Percentiles rank a stretch among this genome's conserved stretches.
These are phyloP conservation scores for Amphibalanus amphitrite DNA, from an alignment of 1,140 invertebrate species.

Conservation along the genomic window DNA sequence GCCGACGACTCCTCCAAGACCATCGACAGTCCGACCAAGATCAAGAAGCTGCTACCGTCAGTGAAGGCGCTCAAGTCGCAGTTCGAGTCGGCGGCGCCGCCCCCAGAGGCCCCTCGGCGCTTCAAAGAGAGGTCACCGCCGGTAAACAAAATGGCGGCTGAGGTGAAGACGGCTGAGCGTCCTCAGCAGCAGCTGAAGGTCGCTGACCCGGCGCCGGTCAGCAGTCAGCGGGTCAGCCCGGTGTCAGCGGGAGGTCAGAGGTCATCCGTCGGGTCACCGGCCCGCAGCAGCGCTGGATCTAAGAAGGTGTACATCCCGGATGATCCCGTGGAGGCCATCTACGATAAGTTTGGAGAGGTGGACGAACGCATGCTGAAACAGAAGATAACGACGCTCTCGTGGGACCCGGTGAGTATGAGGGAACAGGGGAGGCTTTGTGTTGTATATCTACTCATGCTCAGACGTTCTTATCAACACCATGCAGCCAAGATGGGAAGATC, in stretches of 20 bases:
- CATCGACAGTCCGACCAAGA: constrained; percentile 13
- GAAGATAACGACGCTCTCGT: constrained; percentile 19
- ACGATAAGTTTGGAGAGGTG: constrained; percentile 16
- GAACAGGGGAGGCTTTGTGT: neutral
- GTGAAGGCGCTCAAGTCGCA: constrained; percentile 22
- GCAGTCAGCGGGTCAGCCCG: neutral
- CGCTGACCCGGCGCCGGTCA: neutral
- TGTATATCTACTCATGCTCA: neutral
- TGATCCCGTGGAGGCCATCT: constrained; percentile 18
- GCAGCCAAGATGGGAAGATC: neutral
- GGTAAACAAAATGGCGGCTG: neutral
- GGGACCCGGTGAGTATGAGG: constrained; percentile 28
- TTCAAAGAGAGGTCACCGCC: neutral
- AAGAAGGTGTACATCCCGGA: constrained; percentile 5
- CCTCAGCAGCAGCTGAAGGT: neutral
- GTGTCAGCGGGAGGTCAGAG: neutral
- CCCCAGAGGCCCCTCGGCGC: neutral
- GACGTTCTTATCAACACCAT: neutral
- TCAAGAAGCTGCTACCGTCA: constrained; percentile 22
- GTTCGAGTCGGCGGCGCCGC: constrained; percentile 16
- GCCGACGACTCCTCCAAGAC: constrained; percentile 9
- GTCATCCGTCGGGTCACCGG: neutral
- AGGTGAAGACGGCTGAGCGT: neutral
- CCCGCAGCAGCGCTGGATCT: neutral
- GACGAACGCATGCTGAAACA: constrained; percentile 18